Evolutionary conservation across 1,140 invertebrate genomes (phyloP).

Genomic region (Drosophila ficusphila): DNA sequence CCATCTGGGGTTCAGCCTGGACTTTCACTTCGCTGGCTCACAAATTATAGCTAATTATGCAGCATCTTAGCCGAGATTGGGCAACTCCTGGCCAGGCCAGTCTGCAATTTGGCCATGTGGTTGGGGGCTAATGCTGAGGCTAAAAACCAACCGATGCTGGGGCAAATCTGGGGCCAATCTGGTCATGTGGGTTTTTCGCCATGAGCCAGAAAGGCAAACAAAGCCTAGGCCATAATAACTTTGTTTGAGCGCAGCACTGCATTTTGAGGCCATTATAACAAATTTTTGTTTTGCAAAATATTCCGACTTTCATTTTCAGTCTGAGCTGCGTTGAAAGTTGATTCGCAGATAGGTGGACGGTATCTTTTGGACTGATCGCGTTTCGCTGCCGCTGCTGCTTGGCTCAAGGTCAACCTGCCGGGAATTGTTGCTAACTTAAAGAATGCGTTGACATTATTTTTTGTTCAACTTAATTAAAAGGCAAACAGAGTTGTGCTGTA

Average conservation of each 20-base stretch:
- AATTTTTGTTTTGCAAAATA: slow-evolving; percentile 50
- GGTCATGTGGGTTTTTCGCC: slow-evolving; percentile 61
- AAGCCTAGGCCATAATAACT: slow-evolving; percentile 46
- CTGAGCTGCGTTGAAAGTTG: slow-evolving; percentile 68
- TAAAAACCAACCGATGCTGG: background rate
- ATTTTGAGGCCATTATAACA: slow-evolving; percentile 48
- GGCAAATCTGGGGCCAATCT: slow-evolving; percentile 49
- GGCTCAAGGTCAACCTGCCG: slow-evolving; percentile 58
- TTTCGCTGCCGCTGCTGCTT: slow-evolving; percentile 6
- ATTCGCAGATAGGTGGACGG: slow-evolving; percentile 29
- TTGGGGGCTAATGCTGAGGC: slow-evolving; percentile 33
- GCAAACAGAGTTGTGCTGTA: no score
- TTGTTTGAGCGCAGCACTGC: slow-evolving; percentile 34
- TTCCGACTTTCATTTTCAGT: slow-evolving; percentile 53
- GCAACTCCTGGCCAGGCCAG: slow-evolving; percentile 60
- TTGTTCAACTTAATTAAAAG: slow-evolving; percentile 81
- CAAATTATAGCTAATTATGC: slow-evolving; percentile 81
- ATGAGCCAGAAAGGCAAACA: slow-evolving; percentile 49
- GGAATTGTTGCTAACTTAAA: slow-evolving; percentile 42
- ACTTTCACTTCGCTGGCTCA: slow-evolving; percentile 69
- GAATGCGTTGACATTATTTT: slow-evolving; percentile 56
- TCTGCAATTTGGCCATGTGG: slow-evolving; percentile 72
- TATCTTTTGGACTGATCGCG: slow-evolving; percentile 34
- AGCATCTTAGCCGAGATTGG: slow-evolving; percentile 77
- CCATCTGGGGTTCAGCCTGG: slow-evolving; percentile 39